These are phyloP conservation scores for Sinopyrophorus schimmeli DNA, from an alignment of 2,888 invertebrate genomes.

Conservation along the genomic window DNA sequence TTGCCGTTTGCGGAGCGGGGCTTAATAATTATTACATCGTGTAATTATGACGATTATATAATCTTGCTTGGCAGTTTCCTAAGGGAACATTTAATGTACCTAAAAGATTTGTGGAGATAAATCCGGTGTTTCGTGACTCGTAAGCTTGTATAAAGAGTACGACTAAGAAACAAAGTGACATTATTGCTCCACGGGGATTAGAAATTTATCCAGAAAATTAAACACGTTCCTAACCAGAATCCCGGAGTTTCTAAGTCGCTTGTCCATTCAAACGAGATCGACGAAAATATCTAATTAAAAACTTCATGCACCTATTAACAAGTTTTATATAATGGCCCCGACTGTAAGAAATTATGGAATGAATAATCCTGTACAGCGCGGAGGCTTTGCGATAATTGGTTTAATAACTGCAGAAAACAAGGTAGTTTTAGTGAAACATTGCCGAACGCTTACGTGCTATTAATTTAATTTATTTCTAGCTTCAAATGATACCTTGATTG, in stretches of 20 bases:
- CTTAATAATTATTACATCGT: slow-evolving; percentile 15
- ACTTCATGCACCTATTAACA: too few relatives aligned
- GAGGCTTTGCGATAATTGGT: too few relatives aligned
- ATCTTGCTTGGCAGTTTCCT: slow-evolving; percentile 21
- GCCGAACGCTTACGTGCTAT: too few relatives aligned
- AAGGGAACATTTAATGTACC: slow-evolving; percentile 27
- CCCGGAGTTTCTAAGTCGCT: slow-evolving; percentile 22
- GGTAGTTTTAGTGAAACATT: too few relatives aligned
- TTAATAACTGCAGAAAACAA: too few relatives aligned
- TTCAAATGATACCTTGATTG: too few relatives aligned
- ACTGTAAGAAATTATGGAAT: too few relatives aligned
- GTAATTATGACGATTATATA: slow-evolving; percentile 27
- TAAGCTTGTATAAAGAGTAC: slow-evolving; percentile 30
- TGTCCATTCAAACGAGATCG: slow-evolving; percentile 25
- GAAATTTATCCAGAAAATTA: slow-evolving; percentile 32
- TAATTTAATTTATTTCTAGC: too few relatives aligned
- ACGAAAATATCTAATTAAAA: slow-evolving; percentile 27
- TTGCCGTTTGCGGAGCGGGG: slow-evolving; percentile 3
- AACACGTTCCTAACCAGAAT: slow-evolving; percentile 30
- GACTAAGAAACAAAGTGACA: slow-evolving; percentile 31
- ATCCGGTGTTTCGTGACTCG: slow-evolving; percentile 31
- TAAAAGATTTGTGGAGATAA: slow-evolving; percentile 30
- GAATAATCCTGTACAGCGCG: too few relatives aligned
- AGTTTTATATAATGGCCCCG: slow-evolving; percentile 28
- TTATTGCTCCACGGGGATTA: slow-evolving; percentile 31